Conservation (phyloP, 2,888 invertebrate species). For the Omphaloscelis lunosa region DNA sequence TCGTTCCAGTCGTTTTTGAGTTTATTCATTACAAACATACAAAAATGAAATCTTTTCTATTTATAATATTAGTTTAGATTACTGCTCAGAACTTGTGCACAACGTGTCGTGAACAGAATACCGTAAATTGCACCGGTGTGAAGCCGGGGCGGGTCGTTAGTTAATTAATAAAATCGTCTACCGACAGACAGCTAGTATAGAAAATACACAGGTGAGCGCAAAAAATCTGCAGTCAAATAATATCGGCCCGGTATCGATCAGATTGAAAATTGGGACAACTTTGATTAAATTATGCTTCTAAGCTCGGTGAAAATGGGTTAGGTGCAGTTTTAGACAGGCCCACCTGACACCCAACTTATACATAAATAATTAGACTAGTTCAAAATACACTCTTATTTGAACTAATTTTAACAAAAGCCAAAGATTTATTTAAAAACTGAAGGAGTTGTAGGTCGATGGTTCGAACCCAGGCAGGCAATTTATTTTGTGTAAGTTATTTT, state of each 20-base stretch:
- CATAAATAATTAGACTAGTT: background rate
- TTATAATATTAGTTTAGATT: too few relatives aligned
- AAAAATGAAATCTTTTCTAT: too few relatives aligned
- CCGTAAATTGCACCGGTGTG: too few relatives aligned
- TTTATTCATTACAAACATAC: too few relatives aligned
- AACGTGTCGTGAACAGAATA: too few relatives aligned
- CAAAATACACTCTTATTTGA: background rate
- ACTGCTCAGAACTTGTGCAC: too few relatives aligned
- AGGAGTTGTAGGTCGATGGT: too few relatives aligned
- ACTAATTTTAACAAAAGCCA: background rate
- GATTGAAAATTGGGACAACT: constrained; percentile 36
- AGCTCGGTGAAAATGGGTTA: constrained; percentile 20
- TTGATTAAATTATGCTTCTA: constrained; percentile 32
- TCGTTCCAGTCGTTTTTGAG: too few relatives aligned
- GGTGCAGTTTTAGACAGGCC: constrained; percentile 24
- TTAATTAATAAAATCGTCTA: constrained; percentile 5
- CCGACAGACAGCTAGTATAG: too few relatives aligned
- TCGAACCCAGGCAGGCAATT: background rate
- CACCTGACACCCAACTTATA: background rate
- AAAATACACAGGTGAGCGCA: constrained; percentile 30
- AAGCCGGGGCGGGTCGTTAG: too few relatives aligned
- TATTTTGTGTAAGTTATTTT: background rate
- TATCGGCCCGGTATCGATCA: constrained; percentile 37
- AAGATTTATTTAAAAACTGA: background rate
- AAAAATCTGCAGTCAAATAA: constrained; percentile 61